A percentile compares a stretch with the other conserved stretches of the same genome.
Conservation (phyloP, 2,888 invertebrate genomes). For the Colletes collaris region DNA sequence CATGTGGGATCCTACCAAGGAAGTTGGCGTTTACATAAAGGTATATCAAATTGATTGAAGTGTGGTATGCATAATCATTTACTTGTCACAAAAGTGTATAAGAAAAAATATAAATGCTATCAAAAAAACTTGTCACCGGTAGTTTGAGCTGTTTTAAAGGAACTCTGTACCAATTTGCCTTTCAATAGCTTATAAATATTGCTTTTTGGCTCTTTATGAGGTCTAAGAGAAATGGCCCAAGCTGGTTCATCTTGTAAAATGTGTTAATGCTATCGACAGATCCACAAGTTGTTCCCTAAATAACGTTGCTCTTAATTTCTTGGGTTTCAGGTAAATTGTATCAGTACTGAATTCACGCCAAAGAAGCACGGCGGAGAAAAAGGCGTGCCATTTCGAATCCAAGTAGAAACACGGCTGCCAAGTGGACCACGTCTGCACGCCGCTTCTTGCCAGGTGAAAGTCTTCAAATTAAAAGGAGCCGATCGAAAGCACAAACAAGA, state of each 20-base stretch:
- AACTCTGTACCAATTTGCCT: no score
- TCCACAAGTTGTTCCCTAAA: not conserved
- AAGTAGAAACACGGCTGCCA: conserved; percentile 94
- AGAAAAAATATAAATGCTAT: no score
- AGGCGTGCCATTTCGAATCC: conserved; percentile 97
- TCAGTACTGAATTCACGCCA: conserved; percentile 98
- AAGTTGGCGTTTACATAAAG: conserved; percentile 97
- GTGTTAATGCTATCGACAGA: no score
- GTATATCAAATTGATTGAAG: conserved; percentile 83
- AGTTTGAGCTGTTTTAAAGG: no score
- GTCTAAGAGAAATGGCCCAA: no score
- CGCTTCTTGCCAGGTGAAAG: conserved; percentile 98
- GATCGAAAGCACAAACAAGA: conserved; percentile 99
- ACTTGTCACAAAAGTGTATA: no score
- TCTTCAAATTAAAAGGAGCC: conserved; percentile 96
- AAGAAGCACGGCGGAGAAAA: conserved; percentile 99
- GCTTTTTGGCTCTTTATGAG: no score
- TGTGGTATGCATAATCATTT: not conserved
- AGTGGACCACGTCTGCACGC: conserved; percentile 91
- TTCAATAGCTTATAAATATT: no score
- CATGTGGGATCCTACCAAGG: conserved; percentile 97
- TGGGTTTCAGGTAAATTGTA: conserved; percentile 90
- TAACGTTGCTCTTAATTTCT: not conserved
- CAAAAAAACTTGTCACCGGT: no score
- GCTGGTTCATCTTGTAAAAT: no score